phyloP scores from a whole-genome alignment of 2,113 vertebrate species.

The Sylvia atricapilla region DNA sequence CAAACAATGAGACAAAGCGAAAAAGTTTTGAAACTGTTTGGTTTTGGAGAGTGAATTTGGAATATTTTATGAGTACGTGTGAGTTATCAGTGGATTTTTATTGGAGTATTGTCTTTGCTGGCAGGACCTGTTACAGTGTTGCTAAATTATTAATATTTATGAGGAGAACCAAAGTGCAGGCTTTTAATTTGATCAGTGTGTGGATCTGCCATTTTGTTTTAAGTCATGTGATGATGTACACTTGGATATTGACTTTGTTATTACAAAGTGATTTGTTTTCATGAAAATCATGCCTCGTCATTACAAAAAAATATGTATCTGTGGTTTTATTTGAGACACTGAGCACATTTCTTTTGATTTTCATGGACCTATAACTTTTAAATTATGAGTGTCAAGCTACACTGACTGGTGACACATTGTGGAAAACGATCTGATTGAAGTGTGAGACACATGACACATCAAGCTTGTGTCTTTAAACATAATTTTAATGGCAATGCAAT shows the following conservation, averaged over 20 bases:
- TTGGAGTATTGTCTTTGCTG: background rate
- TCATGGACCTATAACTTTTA: background rate
- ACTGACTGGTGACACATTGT: background rate
- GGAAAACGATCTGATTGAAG: background rate
- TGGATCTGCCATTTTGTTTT: conserved; percentile 33
- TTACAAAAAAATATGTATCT: background rate
- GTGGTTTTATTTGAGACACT: background rate
- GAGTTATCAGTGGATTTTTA: background rate
- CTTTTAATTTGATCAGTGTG: background rate
- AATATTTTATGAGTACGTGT: background rate
- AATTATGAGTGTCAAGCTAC: background rate
- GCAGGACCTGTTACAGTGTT: background rate
- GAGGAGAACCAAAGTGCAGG: background rate
- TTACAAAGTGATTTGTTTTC: background rate
- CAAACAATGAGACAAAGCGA: background rate
- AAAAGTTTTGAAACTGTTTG: background rate
- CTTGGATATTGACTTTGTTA: background rate
- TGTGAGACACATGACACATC: background rate
- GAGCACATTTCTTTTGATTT: conserved; percentile 4
- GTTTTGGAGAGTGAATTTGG: background rate
- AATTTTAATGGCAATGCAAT: background rate
- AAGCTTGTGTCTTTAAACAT: background rate
- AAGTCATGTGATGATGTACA: background rate
- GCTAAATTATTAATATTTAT: background rate
- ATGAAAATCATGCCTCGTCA: background rate